A percentile compares a stretch with the other conserved stretches of the same genome.
Conservation (phyloP, 2,113 vertebrate species). For the Tauraco erythrolophus region DNA sequence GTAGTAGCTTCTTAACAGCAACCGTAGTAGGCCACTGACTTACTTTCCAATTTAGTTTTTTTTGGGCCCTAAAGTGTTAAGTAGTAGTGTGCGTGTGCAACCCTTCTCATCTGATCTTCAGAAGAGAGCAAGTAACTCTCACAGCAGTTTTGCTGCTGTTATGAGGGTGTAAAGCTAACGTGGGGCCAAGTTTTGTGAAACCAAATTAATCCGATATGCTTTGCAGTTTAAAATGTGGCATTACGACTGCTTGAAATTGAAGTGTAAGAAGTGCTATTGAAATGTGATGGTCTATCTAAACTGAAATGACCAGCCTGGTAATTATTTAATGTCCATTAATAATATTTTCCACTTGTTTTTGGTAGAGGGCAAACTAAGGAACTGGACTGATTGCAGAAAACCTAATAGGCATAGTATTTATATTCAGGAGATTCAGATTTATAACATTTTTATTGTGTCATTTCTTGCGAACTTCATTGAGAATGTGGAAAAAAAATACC, state of each 20-base stretch:
- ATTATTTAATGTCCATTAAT: neutral
- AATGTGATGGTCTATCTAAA: neutral
- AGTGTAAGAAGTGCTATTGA: neutral
- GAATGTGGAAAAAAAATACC: neutral
- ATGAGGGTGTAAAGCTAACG: neutral
- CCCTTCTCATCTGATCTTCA: neutral
- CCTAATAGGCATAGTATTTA: neutral
- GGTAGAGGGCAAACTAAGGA: neutral
- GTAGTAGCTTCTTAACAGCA: neutral
- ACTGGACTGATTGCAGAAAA: neutral
- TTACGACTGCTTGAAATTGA: neutral
- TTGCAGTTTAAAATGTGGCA: neutral
- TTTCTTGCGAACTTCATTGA: neutral
- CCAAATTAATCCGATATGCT: neutral
- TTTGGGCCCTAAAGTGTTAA: neutral
- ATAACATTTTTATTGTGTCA: neutral
- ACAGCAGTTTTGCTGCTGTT: neutral
- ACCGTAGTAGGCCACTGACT: neutral
- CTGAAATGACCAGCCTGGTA: neutral
- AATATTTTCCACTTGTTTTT: neutral
- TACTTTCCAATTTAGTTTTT: neutral
- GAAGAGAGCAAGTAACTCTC: neutral
- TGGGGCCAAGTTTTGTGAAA: neutral
- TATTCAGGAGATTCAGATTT: neutral
- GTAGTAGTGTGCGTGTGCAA: neutral